Evolutionary conservation across 2,113 vertebrate species (phyloP), one percentile per base, ranked within the genome.

Genomic region (Mystacornis crossleyi): DNA sequence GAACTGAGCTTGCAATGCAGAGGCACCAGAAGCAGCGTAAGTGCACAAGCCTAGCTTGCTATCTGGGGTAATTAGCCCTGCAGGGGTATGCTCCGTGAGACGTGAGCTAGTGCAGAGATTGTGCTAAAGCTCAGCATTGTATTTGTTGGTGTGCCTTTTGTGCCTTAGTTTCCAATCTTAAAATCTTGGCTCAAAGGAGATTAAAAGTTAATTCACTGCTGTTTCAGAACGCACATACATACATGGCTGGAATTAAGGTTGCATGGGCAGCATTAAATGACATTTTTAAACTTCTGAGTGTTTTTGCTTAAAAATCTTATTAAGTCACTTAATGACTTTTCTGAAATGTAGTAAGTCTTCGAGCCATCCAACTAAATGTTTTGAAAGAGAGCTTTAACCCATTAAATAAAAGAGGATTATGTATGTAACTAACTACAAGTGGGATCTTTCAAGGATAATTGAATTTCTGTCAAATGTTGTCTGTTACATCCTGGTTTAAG

Each of bases 121-220:
- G 71, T 51, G 70, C 54, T 95, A 57, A 95, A 95, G 86, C 83
- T 65, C 75, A 54, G 67, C 34, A 13, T 81, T 92, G 75, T 84
- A 60, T 95, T 90, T 97, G 90, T 83, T 86, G 79, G 75, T 80
- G 53, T 88, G 88, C 75, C 91, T 90, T 95, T 90, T 93, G 81
- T 93, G 92, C 79, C 69, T 89, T 85, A 36, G 67, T 90, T 95
- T 90, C 64, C 92, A 94, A 88, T 96, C 88, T 90, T 93, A 86
- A 92, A 95, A 93, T 96, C 88, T 78, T 83, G 80, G 92, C 88
- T 93, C 67, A 67, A 80, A 95, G 72, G 85, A 96, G 95, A 96
- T 93, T 96, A 93, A 95, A 96, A 95, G 95, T 96, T 93, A 96
- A 96, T 96, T 96, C 89, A 48, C 36, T 83, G 72, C 60, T 93